phyloP scores from a whole-genome alignment of 30 jellyfish, hydroid and myxozoan species.

The Pelagia noctiluca region DNA sequence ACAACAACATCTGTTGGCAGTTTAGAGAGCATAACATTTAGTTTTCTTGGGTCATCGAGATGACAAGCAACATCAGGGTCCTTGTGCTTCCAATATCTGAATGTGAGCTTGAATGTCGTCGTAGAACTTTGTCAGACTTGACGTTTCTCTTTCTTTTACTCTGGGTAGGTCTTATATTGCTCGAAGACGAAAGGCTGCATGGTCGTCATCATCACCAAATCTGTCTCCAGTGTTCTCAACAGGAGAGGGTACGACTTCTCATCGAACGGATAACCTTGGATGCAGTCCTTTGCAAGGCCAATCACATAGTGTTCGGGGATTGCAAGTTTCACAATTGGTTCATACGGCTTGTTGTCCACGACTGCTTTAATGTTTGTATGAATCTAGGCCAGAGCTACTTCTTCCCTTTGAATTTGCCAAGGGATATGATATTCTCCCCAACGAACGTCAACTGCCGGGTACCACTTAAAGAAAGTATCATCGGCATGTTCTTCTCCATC shows the following conservation, averaged over 20 bases:
- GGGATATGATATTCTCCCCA: conserved; percentile 27
- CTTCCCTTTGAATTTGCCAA: conserved; percentile 35
- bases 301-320: conserved; percentile 40
- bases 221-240: conserved; percentile 30
- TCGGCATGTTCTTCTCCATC: conserved; percentile 21
- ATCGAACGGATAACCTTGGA: conserved; percentile 26
- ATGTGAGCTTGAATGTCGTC: conserved; percentile 64
- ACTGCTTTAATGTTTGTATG: conserved; percentile 33
- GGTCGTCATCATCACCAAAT: conserved; percentile 38
- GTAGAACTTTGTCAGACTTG: conserved; percentile 40
- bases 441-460: conserved; percentile 9
- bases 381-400: conserved; percentile 28
- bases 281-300: conserved; percentile 41
- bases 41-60: conserved; percentile 52
- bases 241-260: conserved; percentile 32
- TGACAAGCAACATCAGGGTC: conserved; percentile 30
- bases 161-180: conserved; percentile 46
- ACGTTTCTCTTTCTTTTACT: conserved; percentile 48
- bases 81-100: conserved; percentile 48
- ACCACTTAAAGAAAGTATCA: not conserved
- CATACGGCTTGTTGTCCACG: conserved; percentile 46
- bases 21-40: conserved; percentile 43
- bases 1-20: conserved; percentile 58
- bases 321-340: conserved; percentile 40
- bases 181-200: conserved; percentile 57